Percentiles rank a stretch among this genome's conserved stretches.
phyloP scores from a whole-genome alignment of 2,113 vertebrate genomes.

The Indri indri region DNA sequence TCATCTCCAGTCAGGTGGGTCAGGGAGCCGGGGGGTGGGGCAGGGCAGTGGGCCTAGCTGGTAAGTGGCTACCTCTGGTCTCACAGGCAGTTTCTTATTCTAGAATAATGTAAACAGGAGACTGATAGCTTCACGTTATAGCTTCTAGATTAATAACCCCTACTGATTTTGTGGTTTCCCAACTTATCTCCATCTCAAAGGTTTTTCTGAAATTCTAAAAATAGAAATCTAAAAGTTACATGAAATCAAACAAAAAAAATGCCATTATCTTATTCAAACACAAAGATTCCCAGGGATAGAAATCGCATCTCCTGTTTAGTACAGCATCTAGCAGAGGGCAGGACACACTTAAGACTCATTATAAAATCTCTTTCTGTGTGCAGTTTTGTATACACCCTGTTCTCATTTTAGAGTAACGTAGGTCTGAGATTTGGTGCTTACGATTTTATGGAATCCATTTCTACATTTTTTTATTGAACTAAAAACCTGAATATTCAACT shows the following conservation, averaged over 20 bases:
- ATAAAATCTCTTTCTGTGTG: background rate
- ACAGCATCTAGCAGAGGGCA: no score
- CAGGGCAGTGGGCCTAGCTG: background rate
- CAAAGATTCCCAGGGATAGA: background rate
- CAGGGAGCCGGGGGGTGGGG: accelerated
- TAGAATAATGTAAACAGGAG: background rate
- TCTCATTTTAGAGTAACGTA: background rate
- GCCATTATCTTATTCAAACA: background rate
- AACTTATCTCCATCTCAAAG: background rate
- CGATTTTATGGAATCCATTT: conserved; percentile 39
- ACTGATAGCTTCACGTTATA: background rate
- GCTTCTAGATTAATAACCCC: background rate
- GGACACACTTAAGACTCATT: background rate
- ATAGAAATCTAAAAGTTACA: background rate
- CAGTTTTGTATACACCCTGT: background rate
- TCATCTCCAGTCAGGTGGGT: no score
- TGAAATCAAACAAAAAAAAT: background rate
- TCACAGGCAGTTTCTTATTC: background rate
- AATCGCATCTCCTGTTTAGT: accelerated
- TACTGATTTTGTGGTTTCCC: background rate
- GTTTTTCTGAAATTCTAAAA: background rate
- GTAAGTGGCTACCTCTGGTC: no score
- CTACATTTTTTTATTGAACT: conserved; percentile 13
- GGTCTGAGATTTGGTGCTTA: background rate
- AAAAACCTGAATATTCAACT: conserved; percentile 43